Evolutionary conservation across 2,888 invertebrate genomes (phyloP).

Genomic region (Drosophila nigritarsus): DNA sequence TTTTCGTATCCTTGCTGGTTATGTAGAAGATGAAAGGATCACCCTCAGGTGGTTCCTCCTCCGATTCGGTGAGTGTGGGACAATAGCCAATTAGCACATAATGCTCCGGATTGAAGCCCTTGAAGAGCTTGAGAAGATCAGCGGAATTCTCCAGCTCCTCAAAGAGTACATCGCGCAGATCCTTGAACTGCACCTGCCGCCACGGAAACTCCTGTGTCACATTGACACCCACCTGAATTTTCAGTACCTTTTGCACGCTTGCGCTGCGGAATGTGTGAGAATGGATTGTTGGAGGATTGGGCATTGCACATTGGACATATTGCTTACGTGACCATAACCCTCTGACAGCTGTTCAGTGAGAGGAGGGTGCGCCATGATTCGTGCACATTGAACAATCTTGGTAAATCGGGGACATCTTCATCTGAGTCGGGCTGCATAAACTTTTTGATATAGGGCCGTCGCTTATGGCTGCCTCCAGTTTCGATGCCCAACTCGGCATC

Average conservation of each 20-base stretch:
- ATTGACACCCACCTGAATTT: slow-evolving; percentile 89
- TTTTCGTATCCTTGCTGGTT: slow-evolving; percentile 85
- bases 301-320: background rate
- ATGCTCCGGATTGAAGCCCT: slow-evolving; percentile 83
- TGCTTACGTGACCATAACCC: slow-evolving; percentile 75
- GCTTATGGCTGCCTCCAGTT: slow-evolving; percentile 10
- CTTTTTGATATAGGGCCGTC: slow-evolving; percentile 54
- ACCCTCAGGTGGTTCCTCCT: slow-evolving; percentile 86
- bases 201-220: slow-evolving; percentile 91
- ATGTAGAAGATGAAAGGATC: slow-evolving; percentile 90
- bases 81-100: slow-evolving; percentile 89
- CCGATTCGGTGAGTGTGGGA: slow-evolving; percentile 86
- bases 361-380: slow-evolving; percentile 78
- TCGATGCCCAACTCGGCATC: slow-evolving; percentile 20
- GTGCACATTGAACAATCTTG: slow-evolving; percentile 62
- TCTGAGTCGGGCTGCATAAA: slow-evolving; percentile 72
- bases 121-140: slow-evolving; percentile 84
- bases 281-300: background rate
- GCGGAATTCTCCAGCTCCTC: slow-evolving; percentile 85
- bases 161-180: slow-evolving; percentile 87
- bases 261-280: slow-evolving; percentile 30
- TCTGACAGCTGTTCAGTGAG: slow-evolving; percentile 65
- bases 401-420: slow-evolving; percentile 59
- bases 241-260: slow-evolving; percentile 84
- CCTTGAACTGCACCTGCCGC: slow-evolving; percentile 88